Conservation (phyloP, 92 coral and sea anemone genomes). For the Palythoa caribaeorum region DNA sequence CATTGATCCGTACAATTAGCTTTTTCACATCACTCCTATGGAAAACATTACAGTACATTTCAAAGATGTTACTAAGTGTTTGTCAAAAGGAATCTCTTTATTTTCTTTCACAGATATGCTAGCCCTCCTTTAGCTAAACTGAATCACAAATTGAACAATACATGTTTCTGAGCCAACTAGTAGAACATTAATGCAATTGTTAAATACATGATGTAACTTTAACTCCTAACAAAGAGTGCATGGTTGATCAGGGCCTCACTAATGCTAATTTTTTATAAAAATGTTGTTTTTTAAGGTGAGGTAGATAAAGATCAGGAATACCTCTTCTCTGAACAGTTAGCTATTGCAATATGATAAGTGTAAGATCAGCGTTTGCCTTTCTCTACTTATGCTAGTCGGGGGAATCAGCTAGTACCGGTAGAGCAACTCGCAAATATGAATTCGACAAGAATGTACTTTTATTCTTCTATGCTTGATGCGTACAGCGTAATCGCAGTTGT, state of each 20-base stretch:
- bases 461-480: no score
- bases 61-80: neutral
- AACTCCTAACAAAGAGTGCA: neutral
- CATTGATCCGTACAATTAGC: constrained; percentile 32
- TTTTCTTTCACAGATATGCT: neutral
- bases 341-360: constrained; percentile 30
- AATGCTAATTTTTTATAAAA: neutral
- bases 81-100: neutral
- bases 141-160: neutral
- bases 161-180: neutral
- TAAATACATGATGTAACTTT: neutral
- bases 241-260: neutral
- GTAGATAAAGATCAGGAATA: neutral
- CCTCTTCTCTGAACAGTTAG: constrained; percentile 29
- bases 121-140: neutral
- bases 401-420: no score
- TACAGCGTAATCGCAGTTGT: no score
- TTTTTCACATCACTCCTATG: constrained; percentile 28
- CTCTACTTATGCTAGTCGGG: no score
- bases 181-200: neutral
- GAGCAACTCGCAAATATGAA: no score
- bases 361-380: no score
- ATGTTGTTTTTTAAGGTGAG: neutral
- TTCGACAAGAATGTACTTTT: no score
- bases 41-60: neutral